Evolutionary conservation across 2,797 vertebrate species (phyloP), one percentile per base, ranked within the genome.

Genomic region (Caiman crocodilus): DNA sequence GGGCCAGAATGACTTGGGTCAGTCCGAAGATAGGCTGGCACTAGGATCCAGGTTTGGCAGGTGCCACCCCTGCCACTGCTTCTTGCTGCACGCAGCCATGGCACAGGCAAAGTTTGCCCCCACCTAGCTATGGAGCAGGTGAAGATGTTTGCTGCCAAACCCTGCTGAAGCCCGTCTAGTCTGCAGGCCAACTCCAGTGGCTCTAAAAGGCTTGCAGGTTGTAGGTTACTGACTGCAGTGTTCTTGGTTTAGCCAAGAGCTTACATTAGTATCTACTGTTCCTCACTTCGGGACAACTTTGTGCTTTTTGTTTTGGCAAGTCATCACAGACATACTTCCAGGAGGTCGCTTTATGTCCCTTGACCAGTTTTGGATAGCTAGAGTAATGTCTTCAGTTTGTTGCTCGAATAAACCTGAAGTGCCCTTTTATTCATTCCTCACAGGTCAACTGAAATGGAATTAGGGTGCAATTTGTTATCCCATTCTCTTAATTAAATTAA

Each of bases 291-390:
- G 63, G 88, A 75, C 42, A 58, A 82, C 84, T 32, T 75, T 86
- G 69, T 21, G 9, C 32, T 87, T 8, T 25, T 78, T 50, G 42
- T 93, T 94, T 91, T 57, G 71, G 60, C 59, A 91, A 89, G 55
- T 77, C 67, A 58, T 42, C 2, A 0, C 61, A 92, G 82, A 90
- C 2, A 0, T 89, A 86, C 93, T 91, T 92, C 83, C 69, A 93
- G 95, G 93, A 88, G 81, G 32, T 94, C 94, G 32, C 73, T 85
- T 96, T 95, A 76, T 94, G 88, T 95, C 93, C 93, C 60, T 74
- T 96, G 89, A 87, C 92, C 76, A 85, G 55, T 87, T 95, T 91
- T 85, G 92, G 86, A 93, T 93, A 64, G 78, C 59, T 84, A 92
- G 50, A 55, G 17, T 82, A 90, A 89, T 42, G 82, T 92, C 81